Evolutionary conservation across 92 coral and sea anemone species (phyloP).

Genomic region (Epizoanthus rinbou): DNA sequence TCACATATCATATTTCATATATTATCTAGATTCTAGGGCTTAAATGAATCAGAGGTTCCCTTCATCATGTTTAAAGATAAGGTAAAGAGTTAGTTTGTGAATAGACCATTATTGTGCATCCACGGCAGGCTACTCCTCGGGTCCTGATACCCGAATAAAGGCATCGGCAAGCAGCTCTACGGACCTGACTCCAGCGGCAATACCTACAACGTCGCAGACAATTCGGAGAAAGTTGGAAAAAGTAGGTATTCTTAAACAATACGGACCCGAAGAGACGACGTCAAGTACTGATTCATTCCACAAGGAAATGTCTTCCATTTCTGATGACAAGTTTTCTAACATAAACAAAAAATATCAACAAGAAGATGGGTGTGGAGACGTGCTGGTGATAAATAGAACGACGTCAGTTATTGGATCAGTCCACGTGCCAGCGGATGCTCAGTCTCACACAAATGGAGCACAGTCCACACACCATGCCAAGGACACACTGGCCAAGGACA

Average conservation of each 20-base stretch:
- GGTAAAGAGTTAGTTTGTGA: not conserved
- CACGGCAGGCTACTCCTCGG: slow-evolving; percentile 50
- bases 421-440: not conserved
- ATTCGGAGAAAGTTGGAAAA: slow-evolving; percentile 30
- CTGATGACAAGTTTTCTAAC: not conserved
- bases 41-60: too few species aligned
- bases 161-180: not conserved
- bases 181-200: slow-evolving; percentile 14
- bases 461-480: not conserved
- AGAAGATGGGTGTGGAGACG: not conserved
- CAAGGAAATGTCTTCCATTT: not conserved
- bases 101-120: not conserved
- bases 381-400: not conserved
- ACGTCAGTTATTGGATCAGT: not conserved
- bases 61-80: too few species aligned
- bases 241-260: slow-evolving; percentile 7
- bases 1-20: too few species aligned
- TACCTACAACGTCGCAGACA: slow-evolving; percentile 22
- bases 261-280: not conserved
- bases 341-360: not conserved
- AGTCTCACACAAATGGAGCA: not conserved
- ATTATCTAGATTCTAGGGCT: too few species aligned
- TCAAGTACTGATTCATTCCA: slow-evolving; percentile 13
- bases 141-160: slow-evolving; percentile 15
- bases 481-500: not conserved